These are phyloP conservation scores for Drosophila lutescens DNA, from an alignment of 2,888 invertebrate genomes.

Conservation along the genomic window DNA sequence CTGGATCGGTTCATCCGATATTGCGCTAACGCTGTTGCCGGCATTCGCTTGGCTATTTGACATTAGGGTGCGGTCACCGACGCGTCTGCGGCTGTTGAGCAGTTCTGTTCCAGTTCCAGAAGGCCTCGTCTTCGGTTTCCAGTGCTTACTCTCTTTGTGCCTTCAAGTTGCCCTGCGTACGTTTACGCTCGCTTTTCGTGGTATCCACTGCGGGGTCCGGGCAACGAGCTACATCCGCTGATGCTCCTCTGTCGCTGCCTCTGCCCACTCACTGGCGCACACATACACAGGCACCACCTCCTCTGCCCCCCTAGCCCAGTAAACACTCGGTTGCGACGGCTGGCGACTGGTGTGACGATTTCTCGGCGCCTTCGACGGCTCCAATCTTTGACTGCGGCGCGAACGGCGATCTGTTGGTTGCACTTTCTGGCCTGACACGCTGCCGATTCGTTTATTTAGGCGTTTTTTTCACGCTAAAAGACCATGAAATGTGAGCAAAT, in stretches of 20 bases:
- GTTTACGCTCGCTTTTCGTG: conserved; percentile 47
- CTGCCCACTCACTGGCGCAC: conserved; percentile 62
- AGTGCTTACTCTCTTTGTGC: conserved; percentile 49
- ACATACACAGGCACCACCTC: conserved; percentile 42
- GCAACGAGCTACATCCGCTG: conserved; percentile 56
- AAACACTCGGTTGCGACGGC: conserved; percentile 53
- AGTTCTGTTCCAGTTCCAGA: conserved; percentile 24
- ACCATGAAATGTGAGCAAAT: conserved; percentile 78
- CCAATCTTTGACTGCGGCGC: conserved; percentile 34
- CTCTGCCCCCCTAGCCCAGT: conserved; percentile 67
- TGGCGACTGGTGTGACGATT: conserved; percentile 31
- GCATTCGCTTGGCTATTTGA: conserved; percentile 82
- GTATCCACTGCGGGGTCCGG: conserved; percentile 36
- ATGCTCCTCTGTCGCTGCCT: conserved; percentile 59
- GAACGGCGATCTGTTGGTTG: conserved; percentile 41
- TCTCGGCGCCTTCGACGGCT: conserved; percentile 25
- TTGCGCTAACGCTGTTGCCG: conserved; percentile 76
- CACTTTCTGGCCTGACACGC: conserved; percentile 54
- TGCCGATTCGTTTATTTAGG: conserved; percentile 64
- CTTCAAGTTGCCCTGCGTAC: conserved; percentile 28
- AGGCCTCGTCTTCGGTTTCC: conserved; percentile 43
- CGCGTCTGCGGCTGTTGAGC: conserved; percentile 48
- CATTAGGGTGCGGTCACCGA: conserved; percentile 81
- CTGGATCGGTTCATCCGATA: conserved; percentile 65
- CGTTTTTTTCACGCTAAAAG: conserved; percentile 78